Evolutionary conservation across 2,797 vertebrate genomes (phyloP).

Genomic region (Varecia variegata): DNA sequence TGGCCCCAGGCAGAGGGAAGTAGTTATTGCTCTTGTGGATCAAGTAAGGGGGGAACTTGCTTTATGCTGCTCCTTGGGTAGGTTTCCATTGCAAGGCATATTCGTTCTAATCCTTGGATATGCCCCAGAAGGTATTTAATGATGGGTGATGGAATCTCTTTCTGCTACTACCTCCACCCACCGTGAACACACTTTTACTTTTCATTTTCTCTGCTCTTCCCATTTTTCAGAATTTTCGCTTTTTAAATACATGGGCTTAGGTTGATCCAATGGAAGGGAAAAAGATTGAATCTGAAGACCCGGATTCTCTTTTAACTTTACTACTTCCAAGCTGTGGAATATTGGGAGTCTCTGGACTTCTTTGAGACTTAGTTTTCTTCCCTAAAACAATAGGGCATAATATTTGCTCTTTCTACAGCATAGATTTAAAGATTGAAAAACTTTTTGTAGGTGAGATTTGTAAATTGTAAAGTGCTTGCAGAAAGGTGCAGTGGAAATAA

Average conservation of each 20-base stretch:
- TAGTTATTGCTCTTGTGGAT: not conserved
- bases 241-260: not conserved
- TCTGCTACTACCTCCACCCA: not conserved
- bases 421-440: not conserved
- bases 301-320: not conserved
- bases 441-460: not conserved
- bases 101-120: not conserved
- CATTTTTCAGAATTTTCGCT: not conserved
- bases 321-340: not conserved
- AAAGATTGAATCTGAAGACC: not conserved
- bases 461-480: not conserved
- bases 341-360: not conserved
- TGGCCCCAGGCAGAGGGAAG: not conserved
- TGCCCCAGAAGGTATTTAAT: not conserved
- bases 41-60: not conserved
- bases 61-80: not conserved
- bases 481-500: not conserved
- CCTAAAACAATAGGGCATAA: not conserved
- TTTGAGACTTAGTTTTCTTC: not conserved
- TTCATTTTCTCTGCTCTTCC: not conserved
- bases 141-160: not conserved
- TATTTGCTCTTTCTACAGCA: not conserved
- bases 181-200: not conserved
- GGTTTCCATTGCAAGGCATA: not conserved
- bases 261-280: not conserved